Evolutionary conservation across 1,140 invertebrate species (phyloP).

Genomic region (Polypedilum vanderplanki): DNA sequence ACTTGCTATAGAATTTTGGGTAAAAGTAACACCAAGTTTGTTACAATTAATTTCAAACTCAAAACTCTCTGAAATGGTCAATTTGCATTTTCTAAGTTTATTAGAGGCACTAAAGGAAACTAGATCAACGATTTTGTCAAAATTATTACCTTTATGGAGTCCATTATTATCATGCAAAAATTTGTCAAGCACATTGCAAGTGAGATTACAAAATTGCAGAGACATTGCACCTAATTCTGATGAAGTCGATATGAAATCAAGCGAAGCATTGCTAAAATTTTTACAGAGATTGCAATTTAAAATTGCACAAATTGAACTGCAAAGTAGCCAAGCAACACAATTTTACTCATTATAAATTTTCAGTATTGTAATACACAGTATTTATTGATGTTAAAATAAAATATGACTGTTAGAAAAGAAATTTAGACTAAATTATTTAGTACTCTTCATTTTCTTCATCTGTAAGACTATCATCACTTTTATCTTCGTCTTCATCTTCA

Average conservation of each 20-base stretch:
- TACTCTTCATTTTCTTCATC: background rate
- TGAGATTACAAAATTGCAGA: conserved; percentile 81
- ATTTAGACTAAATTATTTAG: no score
- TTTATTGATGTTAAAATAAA: background rate
- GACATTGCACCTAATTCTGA: conserved; percentile 59
- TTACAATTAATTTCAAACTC: conserved; percentile 89
- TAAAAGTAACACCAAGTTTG: conserved; percentile 91
- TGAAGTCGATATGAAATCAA: conserved; percentile 39
- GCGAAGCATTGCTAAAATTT: conserved; percentile 65
- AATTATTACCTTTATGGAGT: conserved; percentile 79
- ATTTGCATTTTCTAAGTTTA: conserved; percentile 90
- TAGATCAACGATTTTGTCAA: conserved; percentile 83
- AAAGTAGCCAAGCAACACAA: conserved; percentile 68
- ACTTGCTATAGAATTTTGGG: conserved; percentile 97
- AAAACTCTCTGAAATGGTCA: conserved; percentile 96
- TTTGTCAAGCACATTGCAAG: conserved; percentile 83
- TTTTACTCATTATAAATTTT: conserved; percentile 43
- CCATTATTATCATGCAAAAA: conserved; percentile 86
- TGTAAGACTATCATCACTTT: background rate
- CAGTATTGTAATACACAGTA: background rate
- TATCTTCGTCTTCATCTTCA: background rate
- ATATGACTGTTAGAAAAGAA: background rate
- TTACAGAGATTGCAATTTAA: conserved; percentile 92
- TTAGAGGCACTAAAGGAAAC: conserved; percentile 94
- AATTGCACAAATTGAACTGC: conserved; percentile 95